These are phyloP conservation scores for Protosalanx chinensis DNA, from an alignment of 2,797 vertebrate species.

Conservation along the genomic window DNA sequence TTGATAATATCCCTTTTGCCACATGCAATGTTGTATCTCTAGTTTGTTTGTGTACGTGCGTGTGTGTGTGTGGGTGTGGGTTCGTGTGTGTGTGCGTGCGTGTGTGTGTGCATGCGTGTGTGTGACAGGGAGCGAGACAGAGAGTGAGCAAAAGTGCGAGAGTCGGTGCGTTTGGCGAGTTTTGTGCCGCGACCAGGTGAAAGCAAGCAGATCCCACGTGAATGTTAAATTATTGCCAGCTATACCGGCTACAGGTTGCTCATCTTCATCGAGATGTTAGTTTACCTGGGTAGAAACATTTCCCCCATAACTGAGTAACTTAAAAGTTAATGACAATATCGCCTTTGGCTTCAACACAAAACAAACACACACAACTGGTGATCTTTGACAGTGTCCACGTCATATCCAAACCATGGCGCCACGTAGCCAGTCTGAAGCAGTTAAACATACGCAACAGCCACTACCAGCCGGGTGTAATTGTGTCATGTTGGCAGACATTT, in stretches of 20 bases:
- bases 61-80: background rate
- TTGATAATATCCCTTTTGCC: no score
- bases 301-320: background rate
- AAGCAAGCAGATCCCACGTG: background rate
- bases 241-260: no score
- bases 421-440: slow-evolving; percentile 32
- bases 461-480: slow-evolving; percentile 34
- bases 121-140: no score
- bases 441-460: slow-evolving; percentile 21
- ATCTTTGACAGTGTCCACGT: slow-evolving; percentile 12
- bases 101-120: background rate
- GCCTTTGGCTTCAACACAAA: slow-evolving; percentile 26
- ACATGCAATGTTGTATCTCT: slow-evolving; percentile 57
- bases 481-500: background rate
- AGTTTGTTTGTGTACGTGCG: no score
- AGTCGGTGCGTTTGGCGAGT: no score
- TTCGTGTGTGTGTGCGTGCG: no score
- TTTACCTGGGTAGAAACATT: background rate
- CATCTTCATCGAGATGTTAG: background rate
- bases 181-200: background rate
- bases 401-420: slow-evolving; percentile 23
- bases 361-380: slow-evolving; percentile 7
- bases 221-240: no score
- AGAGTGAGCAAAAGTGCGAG: no score
- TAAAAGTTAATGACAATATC: slow-evolving; percentile 5